Evolutionary conservation across 2,888 invertebrate species (phyloP).

Genomic region (Rhogogaster chlorosoma): DNA sequence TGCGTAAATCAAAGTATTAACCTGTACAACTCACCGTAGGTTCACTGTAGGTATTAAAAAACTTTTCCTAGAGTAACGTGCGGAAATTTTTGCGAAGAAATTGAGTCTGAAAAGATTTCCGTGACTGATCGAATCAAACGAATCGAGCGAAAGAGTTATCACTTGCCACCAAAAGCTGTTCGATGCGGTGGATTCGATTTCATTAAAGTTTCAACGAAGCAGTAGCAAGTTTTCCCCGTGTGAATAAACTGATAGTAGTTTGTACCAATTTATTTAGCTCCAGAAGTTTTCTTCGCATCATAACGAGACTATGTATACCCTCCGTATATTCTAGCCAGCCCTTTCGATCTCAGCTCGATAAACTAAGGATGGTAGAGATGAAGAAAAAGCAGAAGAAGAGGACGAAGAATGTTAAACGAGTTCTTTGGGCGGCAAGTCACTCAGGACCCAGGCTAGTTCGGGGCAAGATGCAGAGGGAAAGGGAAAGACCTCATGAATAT

Average conservation of each 20-base stretch:
- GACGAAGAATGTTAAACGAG: slow-evolving; percentile 52
- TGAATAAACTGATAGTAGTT: slow-evolving; percentile 8
- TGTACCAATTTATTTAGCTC: slow-evolving; percentile 33
- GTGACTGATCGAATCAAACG: slow-evolving; percentile 16
- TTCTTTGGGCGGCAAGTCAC: slow-evolving; percentile 50
- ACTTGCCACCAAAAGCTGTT: not conserved
- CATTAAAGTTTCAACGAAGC: slow-evolving; percentile 41
- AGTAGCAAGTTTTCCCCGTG: not conserved
- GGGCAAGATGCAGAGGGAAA: slow-evolving; percentile 38
- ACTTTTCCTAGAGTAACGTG: not conserved
- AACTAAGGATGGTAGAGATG: not conserved
- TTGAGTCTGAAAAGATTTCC: not conserved
- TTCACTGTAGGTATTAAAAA: not conserved
- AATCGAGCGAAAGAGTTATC: slow-evolving; percentile 23
- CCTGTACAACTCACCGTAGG: not conserved
- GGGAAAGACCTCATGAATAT: slow-evolving; percentile 49
- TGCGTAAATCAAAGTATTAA: not conserved
- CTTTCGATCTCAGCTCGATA: slow-evolving; percentile 23
- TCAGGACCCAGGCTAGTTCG: slow-evolving; percentile 37
- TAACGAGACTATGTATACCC: not conserved
- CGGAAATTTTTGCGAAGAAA: not conserved
- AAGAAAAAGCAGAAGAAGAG: not conserved
- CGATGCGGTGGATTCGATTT: slow-evolving; percentile 16
- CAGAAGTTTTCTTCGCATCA: slow-evolving; percentile 20
- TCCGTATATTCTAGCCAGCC: slow-evolving; percentile 20